phyloP scores from a whole-genome alignment of 2,888 invertebrate species.

The Minunthozetes semirufus region DNA sequence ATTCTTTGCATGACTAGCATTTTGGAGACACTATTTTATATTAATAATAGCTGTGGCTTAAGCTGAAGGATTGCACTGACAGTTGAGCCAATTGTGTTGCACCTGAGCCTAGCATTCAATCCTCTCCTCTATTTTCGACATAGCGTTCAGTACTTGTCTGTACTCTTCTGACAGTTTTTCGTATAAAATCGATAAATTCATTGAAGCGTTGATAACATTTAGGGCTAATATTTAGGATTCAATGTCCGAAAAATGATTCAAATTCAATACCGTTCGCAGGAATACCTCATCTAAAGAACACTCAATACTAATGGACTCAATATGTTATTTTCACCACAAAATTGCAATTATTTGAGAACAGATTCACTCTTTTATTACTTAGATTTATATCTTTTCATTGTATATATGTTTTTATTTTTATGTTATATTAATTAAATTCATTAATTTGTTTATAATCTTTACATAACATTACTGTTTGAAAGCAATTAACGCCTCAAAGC shows the following conservation, averaged over 20 bases:
- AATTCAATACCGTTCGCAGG: background rate
- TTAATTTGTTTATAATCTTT: conserved; percentile 10
- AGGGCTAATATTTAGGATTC: conserved; percentile 20
- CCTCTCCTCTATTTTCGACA: conserved; percentile 11
- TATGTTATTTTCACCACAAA: conserved; percentile 4
- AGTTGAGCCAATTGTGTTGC: conserved; percentile 20
- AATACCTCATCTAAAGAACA: conserved; percentile 1
- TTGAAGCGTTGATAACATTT: conserved; percentile 20
- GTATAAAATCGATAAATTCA: conserved; percentile 6
- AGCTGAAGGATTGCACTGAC: conserved; percentile 4
- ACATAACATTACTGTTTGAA: background rate
- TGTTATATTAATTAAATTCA: background rate
- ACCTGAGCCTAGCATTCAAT: conserved; percentile 10
- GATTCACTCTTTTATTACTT: background rate
- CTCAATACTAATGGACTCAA: conserved; percentile 3
- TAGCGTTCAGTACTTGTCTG: background rate
- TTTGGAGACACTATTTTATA: conserved; percentile 12
- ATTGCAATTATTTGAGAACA: background rate
- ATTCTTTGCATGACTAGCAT: conserved; percentile 16
- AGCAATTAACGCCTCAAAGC: background rate
- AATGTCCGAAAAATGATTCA: conserved; percentile 3
- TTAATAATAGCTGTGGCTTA: conserved; percentile 24
- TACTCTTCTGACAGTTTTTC: background rate
- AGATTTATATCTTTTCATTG: background rate
- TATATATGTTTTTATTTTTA: background rate